Evolutionary conservation across 37 sponge, comb jelly and placozoan species (phyloP), one percentile per base, ranked within the genome.

Genomic region (Mnemiopsis leidyi): DNA sequence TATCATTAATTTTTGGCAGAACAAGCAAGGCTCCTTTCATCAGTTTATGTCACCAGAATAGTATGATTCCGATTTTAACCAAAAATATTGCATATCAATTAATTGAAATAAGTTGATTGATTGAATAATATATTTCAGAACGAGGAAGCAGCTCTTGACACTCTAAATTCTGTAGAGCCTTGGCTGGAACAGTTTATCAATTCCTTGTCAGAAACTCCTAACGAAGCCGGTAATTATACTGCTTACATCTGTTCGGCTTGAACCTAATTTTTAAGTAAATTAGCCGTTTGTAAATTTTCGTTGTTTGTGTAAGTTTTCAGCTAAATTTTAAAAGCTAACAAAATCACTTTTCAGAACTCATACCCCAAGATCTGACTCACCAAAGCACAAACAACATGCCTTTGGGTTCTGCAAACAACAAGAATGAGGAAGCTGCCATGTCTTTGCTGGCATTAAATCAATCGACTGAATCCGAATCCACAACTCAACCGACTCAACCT

Each of bases 61-160:
- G n/a, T n/a, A n/a, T n/a, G n/a, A n/a, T n/a, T n/a, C n/a, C n/a
- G n/a, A n/a, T n/a, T n/a, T n/a, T n/a, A n/a, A n/a, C n/a, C n/a
- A n/a, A n/a, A n/a, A n/a, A n/a, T n/a, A n/a, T n/a, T n/a, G n/a
- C n/a, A n/a, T n/a, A n/a, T n/a, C n/a, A n/a, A n/a, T n/a, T n/a
- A n/a, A n/a, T n/a, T n/a, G n/a, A n/a, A n/a, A n/a, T n/a, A n/a
- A n/a, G n/a, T n/a, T n/a, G n/a, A n/a, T n/a, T n/a, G n/a, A n/a
- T n/a, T n/a, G n/a, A n/a, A n/a, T n/a, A n/a, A n/a, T n/a, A n/a
- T n/a, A n/a, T 77, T 31, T 1, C 79, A 77, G 79, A 77, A 77
- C 33, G 90, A 85, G 48, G 48, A 39, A 3, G 90, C 90, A 32
- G 90, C 90, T 23, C 90, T 85, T 13, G 90, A 85, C 36, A 85